Evolutionary conservation across 1,140 invertebrate species (phyloP).

Genomic region (Leptopilina boulardi): DNA sequence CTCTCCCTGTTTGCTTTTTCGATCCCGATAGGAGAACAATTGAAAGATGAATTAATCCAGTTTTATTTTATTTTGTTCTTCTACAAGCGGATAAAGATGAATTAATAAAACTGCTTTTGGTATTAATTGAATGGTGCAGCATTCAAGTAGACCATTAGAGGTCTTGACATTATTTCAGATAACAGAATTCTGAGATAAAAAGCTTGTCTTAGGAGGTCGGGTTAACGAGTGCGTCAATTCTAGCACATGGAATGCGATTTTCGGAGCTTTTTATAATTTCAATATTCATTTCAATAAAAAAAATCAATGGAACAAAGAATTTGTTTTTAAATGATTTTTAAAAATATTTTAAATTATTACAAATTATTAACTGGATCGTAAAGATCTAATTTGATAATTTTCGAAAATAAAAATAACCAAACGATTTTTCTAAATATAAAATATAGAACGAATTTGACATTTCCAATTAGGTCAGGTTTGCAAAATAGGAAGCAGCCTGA

Average conservation of each 20-base stretch:
- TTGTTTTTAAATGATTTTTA: no score
- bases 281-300: no score
- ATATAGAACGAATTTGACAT: neutral
- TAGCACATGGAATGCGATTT: neutral
- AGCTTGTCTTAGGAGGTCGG: neutral
- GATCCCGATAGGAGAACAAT: neutral
- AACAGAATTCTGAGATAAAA: conserved; percentile 11
- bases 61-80: neutral
- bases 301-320: no score
- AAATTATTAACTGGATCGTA: no score
- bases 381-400: no score
- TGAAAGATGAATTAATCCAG: neutral
- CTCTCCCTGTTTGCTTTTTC: neutral
- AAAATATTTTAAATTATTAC: no score
- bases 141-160: neutral
- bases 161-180: conserved; percentile 8
- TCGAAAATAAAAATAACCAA: neutral
- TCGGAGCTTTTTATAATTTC: conserved; percentile 7
- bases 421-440: neutral
- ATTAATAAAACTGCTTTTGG: neutral
- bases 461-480: neutral
- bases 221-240: conserved; percentile 16
- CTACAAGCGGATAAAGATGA: neutral
- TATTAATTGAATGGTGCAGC: neutral
- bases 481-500: neutral